Evolutionary conservation across 2,113 vertebrate genomes (phyloP), one percentile per base, ranked within the genome.

Genomic region (Equus quagga): DNA sequence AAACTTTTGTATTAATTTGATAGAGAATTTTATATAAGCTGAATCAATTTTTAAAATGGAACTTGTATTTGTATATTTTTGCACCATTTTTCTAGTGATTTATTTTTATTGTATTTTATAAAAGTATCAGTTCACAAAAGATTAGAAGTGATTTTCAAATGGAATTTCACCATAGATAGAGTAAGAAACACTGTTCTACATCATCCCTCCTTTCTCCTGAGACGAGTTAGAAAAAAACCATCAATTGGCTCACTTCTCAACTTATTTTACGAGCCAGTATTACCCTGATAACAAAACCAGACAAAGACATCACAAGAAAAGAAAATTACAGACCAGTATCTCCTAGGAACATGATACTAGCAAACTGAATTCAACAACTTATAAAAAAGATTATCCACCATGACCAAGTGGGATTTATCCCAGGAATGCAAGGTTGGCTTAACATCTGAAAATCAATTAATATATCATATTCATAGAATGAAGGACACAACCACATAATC

Each of bases 131-230:
- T 81, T 93, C 49, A 87, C 14, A 87, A 56, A 12, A 90, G 67
- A 79, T 75, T 91, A 49, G 41, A 96, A 95, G 41, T 89, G 13
- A 92, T 46, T 83, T 94, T 96, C 75, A 82, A 88, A 69, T 81
- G 51, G 46, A 95, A 88, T 80, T 88, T 80, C 41, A 87, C 18
- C 51, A 70, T 8, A 65, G 4, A 76, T 10, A 96, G 8, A 87
- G 6, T 15, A 58, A 76, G 49, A 76, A 80, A 85, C 14, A 87
- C n/a, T 41, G 15, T 70, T 80, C 5, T 90, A 36, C 14, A 80
- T 6, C 14, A 70, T 87, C 11, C 24, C 62, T 92, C 54, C 64
- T 26, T 84, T 5, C 2, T 31, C 24, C 24, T 36, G 5, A 82
- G 79, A 69, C 31, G n/a, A 75, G 36, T 41, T 46, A 28, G 11